These are phyloP conservation scores for Tenthredo amoena DNA, from an alignment of 2,888 invertebrate species.

Conservation along the genomic window DNA sequence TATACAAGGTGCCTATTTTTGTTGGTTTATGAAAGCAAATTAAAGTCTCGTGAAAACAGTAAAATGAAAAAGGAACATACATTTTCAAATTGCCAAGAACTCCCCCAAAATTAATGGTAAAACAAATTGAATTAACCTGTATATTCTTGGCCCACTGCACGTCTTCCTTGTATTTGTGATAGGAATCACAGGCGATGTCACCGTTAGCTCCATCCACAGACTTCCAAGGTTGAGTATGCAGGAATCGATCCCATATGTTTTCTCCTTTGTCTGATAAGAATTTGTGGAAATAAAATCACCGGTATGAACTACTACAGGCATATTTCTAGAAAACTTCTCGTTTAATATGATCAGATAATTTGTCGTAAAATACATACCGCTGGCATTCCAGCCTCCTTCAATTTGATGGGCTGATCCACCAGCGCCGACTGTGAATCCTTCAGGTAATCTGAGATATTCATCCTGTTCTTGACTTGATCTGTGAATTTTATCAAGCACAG, in stretches of 20 bases:
- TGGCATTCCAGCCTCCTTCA: constrained; percentile 74
- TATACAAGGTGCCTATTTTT: no score
- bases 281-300: not conserved
- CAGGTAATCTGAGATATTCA: constrained; percentile 18
- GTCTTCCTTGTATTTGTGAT: constrained; percentile 83
- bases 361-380: constrained; percentile 76
- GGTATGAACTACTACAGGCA: no score
- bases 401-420: constrained; percentile 15
- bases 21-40: no score
- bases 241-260: constrained; percentile 85
- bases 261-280: constrained; percentile 81
- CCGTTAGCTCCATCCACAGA: constrained; percentile 81
- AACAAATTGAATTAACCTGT: constrained; percentile 74
- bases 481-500: not conserved
- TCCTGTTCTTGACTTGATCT: not conserved
- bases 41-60: no score
- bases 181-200: constrained; percentile 85
- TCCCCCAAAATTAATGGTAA: not conserved
- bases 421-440: not conserved
- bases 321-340: not conserved
- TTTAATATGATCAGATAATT: not conserved
- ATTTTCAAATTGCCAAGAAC: not conserved
- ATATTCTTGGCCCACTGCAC: constrained; percentile 80
- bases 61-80: no score
- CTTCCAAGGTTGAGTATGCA: constrained; percentile 79